phyloP scores from a whole-genome alignment of 2,797 vertebrate species.

The Alosa sapidissima region DNA sequence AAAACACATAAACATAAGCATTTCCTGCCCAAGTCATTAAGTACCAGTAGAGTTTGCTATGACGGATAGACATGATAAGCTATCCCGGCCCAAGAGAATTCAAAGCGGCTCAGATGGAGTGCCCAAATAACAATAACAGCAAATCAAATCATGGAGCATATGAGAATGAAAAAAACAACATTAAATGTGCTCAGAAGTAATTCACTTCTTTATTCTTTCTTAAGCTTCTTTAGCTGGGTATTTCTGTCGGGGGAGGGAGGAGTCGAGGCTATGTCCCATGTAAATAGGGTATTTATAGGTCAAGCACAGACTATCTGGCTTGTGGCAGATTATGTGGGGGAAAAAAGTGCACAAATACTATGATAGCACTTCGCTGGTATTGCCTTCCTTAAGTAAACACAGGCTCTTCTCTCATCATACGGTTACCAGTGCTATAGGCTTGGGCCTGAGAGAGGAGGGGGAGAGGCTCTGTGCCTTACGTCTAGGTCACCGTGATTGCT shows the following conservation, averaged over 20 bases:
- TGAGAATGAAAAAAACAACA: constrained; percentile 72
- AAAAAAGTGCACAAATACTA: constrained; percentile 64
- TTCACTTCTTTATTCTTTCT: constrained; percentile 72
- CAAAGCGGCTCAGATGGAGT: constrained; percentile 71
- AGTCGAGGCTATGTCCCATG: constrained; percentile 65
- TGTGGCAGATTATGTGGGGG: constrained; percentile 71
- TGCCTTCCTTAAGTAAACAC: constrained; percentile 55
- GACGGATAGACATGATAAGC: constrained; percentile 49
- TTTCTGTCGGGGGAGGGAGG: constrained; percentile 61
- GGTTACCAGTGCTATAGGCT: constrained; percentile 41
- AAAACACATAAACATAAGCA: constrained; percentile 57
- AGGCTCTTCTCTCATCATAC: constrained; percentile 58
- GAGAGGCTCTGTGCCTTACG: constrained; percentile 28
- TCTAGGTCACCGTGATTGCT: not conserved
- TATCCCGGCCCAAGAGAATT: constrained; percentile 42
- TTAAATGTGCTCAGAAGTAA: constrained; percentile 73
- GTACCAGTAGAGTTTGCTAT: constrained; percentile 50
- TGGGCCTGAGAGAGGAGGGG: constrained; percentile 34
- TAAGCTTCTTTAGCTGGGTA: constrained; percentile 75
- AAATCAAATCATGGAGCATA: constrained; percentile 78
- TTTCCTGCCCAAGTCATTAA: constrained; percentile 46
- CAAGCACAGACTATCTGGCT: constrained; percentile 71
- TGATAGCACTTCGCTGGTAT: constrained; percentile 64
- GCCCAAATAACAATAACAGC: constrained; percentile 73
- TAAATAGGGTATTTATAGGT: constrained; percentile 79